Evolutionary conservation across 2,888 invertebrate genomes (phyloP).

Genomic region (Lasioglossum malachurum): DNA sequence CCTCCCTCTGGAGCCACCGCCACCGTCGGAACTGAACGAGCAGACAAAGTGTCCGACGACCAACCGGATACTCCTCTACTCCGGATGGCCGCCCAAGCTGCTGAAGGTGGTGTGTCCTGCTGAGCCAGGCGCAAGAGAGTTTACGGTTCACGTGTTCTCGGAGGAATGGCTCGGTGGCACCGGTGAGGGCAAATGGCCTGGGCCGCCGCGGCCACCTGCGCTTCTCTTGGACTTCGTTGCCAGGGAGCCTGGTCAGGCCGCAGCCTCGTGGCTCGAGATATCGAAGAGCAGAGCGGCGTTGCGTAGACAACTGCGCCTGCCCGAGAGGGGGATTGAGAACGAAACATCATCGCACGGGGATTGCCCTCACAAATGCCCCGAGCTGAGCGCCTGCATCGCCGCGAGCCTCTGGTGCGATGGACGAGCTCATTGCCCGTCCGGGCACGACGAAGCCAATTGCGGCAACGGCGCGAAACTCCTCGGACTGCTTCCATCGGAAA

Average conservation of each 20-base stretch:
- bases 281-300: conserved; percentile 88
- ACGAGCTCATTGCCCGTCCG: conserved; percentile 84
- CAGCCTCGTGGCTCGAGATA: conserved; percentile 92
- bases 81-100: conserved; percentile 88
- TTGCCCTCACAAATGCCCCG: conserved; percentile 84
- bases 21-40: conserved; percentile 76
- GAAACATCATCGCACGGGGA: conserved; percentile 78
- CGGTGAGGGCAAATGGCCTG: conserved; percentile 77
- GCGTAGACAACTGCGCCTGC: conserved; percentile 87
- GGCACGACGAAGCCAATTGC: conserved; percentile 89
- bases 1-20: conserved; percentile 88
- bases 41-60: conserved; percentile 89
- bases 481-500: conserved; percentile 87
- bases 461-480: conserved; percentile 83
- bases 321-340: conserved; percentile 78
- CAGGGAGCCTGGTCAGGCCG: conserved; percentile 90
- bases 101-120: conserved; percentile 90
- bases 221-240: conserved; percentile 90
- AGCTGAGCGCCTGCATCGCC: conserved; percentile 83
- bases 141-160: conserved; percentile 91
- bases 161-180: conserved; percentile 90
- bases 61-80: conserved; percentile 93
- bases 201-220: conserved; percentile 86
- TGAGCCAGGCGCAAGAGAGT: conserved; percentile 88
- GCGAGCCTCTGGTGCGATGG: conserved; percentile 86